Base-by-base conservation (phyloP, 92 coral and sea anemone genomes). In the Phymanthus crucifer region DNA sequence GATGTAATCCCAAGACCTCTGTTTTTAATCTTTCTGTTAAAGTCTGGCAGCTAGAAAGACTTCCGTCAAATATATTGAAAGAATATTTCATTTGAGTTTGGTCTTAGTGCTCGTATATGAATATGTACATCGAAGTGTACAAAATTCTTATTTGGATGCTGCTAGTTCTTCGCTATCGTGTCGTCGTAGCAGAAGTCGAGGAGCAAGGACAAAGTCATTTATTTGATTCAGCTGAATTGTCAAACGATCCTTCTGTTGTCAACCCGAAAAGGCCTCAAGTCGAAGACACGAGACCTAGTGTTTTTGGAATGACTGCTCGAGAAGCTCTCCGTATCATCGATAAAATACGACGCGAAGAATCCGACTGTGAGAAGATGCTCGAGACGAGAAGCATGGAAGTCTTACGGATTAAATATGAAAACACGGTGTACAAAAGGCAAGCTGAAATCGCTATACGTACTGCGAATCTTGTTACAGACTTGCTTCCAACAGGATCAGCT, bases 381-480 rank as follows among this genome's bases (percentile, higher is more conserved):
- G 93, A 88, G n/a, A 81, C 83, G 9, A 70, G 97, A 72, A 83
- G 86, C 78, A 58, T 93, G 61, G 89, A 93, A 61, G 86, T 93
- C 36, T 69, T 93, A 48, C 57, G 71, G 73, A 84, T 93, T 23
- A 87, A 89, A 64, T 93, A 93, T 80, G 88, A 93, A 61, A 87
- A 90, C 76, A 87, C 89, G 36, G 92, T 87, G 16, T 93, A 84
- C 69, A 90, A 90, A 24, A 75, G 73, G 7, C 94, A 90, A 74
- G 97, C 97, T 18, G 77, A 76, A 79, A 82, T 93, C 33, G 92
- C 94, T 27, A 93, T 93, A 17, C 85, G 92, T 19, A 87, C 97
- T 26, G 97, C 97, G 19, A 93, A 93, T 67, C 64, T 93, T 0
- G 79, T 93, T 43, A 82, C 94, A 1, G 97, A 90, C 71, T 82